Conservation (phyloP, 2,888 invertebrate genomes). For the Aromia moschata region DNA sequence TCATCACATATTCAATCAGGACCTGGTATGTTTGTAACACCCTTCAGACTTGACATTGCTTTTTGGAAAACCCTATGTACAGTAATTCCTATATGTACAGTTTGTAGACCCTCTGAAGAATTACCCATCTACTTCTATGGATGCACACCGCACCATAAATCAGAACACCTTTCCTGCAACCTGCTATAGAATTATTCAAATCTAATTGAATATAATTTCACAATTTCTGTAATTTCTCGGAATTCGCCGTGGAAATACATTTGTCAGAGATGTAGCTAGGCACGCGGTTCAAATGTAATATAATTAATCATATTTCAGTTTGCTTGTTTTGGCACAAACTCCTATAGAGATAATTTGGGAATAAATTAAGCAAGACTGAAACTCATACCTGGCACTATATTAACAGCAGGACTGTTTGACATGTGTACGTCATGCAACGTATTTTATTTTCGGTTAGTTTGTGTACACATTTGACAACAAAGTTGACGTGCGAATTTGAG, state of each 20-base stretch:
- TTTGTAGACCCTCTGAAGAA: background rate
- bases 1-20: too few species aligned
- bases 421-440: too few species aligned
- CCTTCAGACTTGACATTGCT: too few species aligned
- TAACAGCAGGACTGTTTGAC: background rate
- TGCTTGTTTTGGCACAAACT: constrained; percentile 26
- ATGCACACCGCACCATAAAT: constrained; percentile 33
- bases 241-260: constrained; percentile 43
- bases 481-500: too few species aligned
- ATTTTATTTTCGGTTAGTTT: too few species aligned
- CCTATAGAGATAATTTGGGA: constrained; percentile 16
- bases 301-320: constrained; percentile 30
- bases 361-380: constrained; percentile 17
- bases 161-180: constrained; percentile 44
- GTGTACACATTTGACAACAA: too few species aligned
- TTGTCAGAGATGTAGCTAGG: constrained; percentile 40
- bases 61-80: too few species aligned
- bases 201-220: constrained; percentile 53
- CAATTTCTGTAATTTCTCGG: constrained; percentile 45
- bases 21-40: too few species aligned
- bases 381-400: background rate
- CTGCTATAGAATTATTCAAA: constrained; percentile 50
- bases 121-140: background rate
- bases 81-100: too few species aligned
- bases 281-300: constrained; percentile 33